Base-by-base conservation (phyloP, 2,113 vertebrate genomes). In the Seriola aureovittata region DNA sequence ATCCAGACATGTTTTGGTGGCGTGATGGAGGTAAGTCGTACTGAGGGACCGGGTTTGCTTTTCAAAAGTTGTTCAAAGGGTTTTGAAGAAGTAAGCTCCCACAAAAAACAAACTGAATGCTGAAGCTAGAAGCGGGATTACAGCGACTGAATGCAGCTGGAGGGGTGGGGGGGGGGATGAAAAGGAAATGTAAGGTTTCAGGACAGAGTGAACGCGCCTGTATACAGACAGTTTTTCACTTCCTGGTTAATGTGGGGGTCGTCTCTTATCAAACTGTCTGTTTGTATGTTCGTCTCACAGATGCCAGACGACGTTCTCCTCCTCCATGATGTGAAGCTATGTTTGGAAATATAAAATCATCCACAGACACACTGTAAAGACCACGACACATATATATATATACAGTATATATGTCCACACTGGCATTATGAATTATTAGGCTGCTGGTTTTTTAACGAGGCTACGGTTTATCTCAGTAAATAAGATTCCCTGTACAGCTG, bases 31-130 rank as follows among this genome's bases (percentile, higher is more conserved):
- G 81, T 55, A 54, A 42, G 63, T 83, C 8, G 8, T 4, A 11
- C 55, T 4, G 11, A 71, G 19, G 36, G 57, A 80, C 38, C 52
- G 71, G 48, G 62, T 78, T 76, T 40, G 34, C 82, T 82, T 85
- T 88, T 81, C 82, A 85, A 73, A 89, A 79, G 65, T 70, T 48
- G 70, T 82, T 85, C 70, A 85, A 80, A 85, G 63, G 75, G 25
- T 71, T 70, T n/a, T 46, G 46, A 25, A n/a, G 16, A 63, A 71
- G 38, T 59, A 54, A 65, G 52, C 10, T 59, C 62, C 25, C 44
- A 21, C 52, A 44, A 70, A 74, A 29, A 67, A 78, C 55, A 77
- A 77, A 70, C 58, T 59, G 50, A 34, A 1, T 44, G 52, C 65
- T 38, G 4, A 65, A 76, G 63, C 73, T 7, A 0, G 55, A 34